These are phyloP conservation scores for Piscicola geometra DNA, from an alignment of 2,888 invertebrate genomes.

Conservation along the genomic window DNA sequence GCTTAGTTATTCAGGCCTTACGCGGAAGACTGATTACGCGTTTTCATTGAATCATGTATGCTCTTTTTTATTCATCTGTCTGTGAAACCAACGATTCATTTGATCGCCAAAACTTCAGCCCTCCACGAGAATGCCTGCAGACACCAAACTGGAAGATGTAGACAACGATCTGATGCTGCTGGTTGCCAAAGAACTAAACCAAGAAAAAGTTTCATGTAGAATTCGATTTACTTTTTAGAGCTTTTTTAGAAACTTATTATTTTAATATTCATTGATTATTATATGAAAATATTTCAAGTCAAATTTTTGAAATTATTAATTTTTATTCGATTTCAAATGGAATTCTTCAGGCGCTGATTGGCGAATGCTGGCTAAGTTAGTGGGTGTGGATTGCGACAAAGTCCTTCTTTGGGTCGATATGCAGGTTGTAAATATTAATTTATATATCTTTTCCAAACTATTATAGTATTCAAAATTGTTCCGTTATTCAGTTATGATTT, in stretches of 20 bases:
- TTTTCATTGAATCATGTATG: neutral
- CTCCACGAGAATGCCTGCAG: neutral
- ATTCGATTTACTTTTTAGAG: neutral
- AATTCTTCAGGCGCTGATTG: slow-evolving; percentile 7
- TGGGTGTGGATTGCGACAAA: slow-evolving; percentile 10
- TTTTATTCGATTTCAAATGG: neutral
- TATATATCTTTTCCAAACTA: too few relatives aligned
- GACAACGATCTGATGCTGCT: slow-evolving; percentile 9
- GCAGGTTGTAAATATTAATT: neutral
- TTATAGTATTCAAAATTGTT: too few relatives aligned
- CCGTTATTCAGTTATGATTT: neutral
- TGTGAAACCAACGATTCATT: too few relatives aligned
- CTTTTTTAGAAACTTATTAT: neutral
- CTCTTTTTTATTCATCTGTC: too few relatives aligned
- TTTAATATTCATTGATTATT: neutral
- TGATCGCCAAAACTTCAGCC: too few relatives aligned
- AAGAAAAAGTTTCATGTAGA: slow-evolving; percentile 12
- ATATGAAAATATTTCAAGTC: too few relatives aligned
- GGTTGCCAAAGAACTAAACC: slow-evolving; percentile 2
- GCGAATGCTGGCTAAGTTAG: slow-evolving; percentile 9
- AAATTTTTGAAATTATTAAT: too few relatives aligned
- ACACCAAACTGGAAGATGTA: slow-evolving; percentile 6
- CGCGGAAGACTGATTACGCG: too few relatives aligned
- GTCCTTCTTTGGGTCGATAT: neutral
- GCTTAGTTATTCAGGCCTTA: too few relatives aligned